These are phyloP conservation scores for Jordanella pulchra DNA, from an alignment of 2,797 vertebrate species.

Conservation along the genomic window DNA sequence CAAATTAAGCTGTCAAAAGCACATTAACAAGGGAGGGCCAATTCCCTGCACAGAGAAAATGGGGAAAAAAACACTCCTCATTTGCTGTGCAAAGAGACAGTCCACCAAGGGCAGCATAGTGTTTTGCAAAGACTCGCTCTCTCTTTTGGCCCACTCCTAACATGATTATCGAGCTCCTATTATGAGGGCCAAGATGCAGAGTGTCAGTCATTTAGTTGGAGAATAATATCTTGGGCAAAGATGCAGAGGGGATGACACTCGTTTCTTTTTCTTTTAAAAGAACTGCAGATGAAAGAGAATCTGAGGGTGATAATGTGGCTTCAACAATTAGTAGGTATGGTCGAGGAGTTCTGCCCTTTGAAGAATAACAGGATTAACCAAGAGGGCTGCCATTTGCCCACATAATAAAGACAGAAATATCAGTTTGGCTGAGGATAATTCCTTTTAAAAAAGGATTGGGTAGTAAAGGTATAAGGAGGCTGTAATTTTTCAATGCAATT, in stretches of 20 bases:
- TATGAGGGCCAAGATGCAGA: conserved; percentile 44
- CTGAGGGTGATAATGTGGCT: conserved; percentile 17
- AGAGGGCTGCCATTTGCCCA: conserved; percentile 16
- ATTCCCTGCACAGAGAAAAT: conserved; percentile 59
- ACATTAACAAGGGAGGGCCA: conserved; percentile 78
- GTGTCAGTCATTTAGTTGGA: conserved; percentile 49
- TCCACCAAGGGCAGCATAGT: conserved; percentile 53
- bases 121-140: conserved; percentile 55
- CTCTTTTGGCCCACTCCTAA: conserved; percentile 50
- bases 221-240: conserved; percentile 44
- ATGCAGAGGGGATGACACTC: conserved; percentile 34
- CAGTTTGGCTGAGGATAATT: conserved; percentile 17
- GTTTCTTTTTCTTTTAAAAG: conserved; percentile 17
- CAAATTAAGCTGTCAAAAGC: conserved; percentile 81
- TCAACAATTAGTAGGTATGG: conserved; percentile 30
- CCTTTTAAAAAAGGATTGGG: conserved; percentile 14
- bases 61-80: conserved; percentile 41
- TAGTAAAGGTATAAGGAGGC: conserved; percentile 7
- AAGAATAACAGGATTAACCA: conserved; percentile 22
- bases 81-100: conserved; percentile 54
- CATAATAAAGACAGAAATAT: conserved; percentile 13
- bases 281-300: conserved; percentile 46
- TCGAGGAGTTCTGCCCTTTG: conserved; percentile 1
- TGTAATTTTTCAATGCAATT: not conserved
- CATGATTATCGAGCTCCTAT: conserved; percentile 54